Evolutionary conservation across 2,888 invertebrate species (phyloP).

Genomic region (Ferrisia virgata): DNA sequence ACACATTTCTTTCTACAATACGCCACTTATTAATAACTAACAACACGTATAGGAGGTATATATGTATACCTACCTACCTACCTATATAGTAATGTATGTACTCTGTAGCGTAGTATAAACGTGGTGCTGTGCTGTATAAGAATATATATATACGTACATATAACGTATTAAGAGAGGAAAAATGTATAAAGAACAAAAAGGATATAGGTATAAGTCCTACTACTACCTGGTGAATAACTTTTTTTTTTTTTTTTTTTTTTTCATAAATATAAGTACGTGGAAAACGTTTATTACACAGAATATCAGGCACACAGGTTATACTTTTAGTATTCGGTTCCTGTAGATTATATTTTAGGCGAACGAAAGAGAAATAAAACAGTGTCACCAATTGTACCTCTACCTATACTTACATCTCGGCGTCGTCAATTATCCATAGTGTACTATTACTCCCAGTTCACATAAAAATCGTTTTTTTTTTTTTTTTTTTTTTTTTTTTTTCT

Average conservation of each 20-base stretch:
- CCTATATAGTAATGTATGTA: too few relatives aligned
- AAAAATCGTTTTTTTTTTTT: constrained; percentile 41
- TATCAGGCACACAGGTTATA: background rate
- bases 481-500: too few relatives aligned
- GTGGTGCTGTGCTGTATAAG: background rate
- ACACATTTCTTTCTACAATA: constrained; percentile 36
- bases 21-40: constrained; percentile 42
- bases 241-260: too few relatives aligned
- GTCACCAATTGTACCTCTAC: background rate
- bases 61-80: too few relatives aligned
- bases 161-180: background rate
- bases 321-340: background rate
- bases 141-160: background rate
- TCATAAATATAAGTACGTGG: background rate
- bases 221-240: background rate
- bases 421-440: constrained; percentile 33
- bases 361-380: background rate
- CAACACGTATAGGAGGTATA: background rate
- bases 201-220: too few relatives aligned
- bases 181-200: background rate
- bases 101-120: background rate
- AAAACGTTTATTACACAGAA: background rate
- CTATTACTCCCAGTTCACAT: constrained; percentile 36
- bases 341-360: background rate
- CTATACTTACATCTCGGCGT: background rate